Base-by-base conservation (phyloP, 2,797 vertebrate genomes). In the Sebastiscus albofasciatus region DNA sequence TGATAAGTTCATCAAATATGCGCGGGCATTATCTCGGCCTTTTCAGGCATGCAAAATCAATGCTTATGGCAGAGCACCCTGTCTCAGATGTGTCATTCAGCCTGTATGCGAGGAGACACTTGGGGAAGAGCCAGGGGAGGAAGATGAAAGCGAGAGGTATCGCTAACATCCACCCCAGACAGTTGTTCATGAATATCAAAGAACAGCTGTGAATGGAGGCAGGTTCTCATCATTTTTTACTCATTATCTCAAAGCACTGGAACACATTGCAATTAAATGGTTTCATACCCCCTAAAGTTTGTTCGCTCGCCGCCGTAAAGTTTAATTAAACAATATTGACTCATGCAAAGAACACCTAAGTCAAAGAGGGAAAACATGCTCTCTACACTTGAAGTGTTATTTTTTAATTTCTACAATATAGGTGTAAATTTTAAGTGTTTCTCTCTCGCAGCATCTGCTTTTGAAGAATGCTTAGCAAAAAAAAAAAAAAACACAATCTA, bases 141-240 rank as follows among this genome's bases (percentile, higher is more conserved):
- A 81, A 95, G 95, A 96, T 96, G 95, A 96, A 96, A 96, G 95
- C 92, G 87, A 91, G 93, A 90, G 93, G 93, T 94, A 94, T 94
- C 87, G 89, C 93, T 93, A 93, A 94, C 95, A 95, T 95, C 95
- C 93, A 94, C 82, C 92, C 83, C 93, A 95, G 95, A 94, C 96
- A 96, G 95, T 96, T 96, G 96, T 94, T 96, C 95, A 96, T 96
- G 96, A 96, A 96, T 96, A 96, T 96, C 96, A 96, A 96, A 96
- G 96, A 94, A 92, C 96, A 96, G 94, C 95, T 96, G 95, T 91
- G 94, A 94, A 93, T 81, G 86, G 91, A 90, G 84, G 87, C 87
- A 90, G 90, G 92, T 91, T 90, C 88, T 83, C 87, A 83, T 91
- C 90, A 89, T 88, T 90, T 93, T 92, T 92, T 85, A 89, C 84